Evolutionary conservation across 2,113 vertebrate genomes (phyloP).

Genomic region (Cebidichthys violaceus): DNA sequence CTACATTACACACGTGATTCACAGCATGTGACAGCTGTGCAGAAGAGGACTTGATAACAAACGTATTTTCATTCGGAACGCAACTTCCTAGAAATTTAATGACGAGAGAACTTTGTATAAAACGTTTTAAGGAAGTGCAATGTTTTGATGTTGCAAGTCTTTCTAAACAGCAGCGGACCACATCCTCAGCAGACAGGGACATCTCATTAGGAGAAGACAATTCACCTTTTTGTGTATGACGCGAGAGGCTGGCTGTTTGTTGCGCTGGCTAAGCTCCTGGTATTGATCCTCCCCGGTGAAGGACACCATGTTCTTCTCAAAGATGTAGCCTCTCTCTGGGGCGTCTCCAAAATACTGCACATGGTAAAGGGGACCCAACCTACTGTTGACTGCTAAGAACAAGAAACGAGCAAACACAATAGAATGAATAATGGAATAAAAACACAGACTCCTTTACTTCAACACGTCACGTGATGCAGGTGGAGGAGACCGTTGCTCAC

Average conservation of each 20-base stretch:
- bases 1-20: not conserved
- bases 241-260: constrained; percentile 86
- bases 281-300: constrained; percentile 93
- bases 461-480: not conserved
- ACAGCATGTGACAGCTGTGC: not conserved
- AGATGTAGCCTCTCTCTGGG: constrained; percentile 95
- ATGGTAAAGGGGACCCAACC: constrained; percentile 88
- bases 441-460: not conserved
- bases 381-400: constrained; percentile 83
- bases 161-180: not conserved
- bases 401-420: not conserved
- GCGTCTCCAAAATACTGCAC: constrained; percentile 97
- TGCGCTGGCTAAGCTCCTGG: constrained; percentile 87
- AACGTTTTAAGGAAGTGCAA: constrained; percentile 12
- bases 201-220: not conserved
- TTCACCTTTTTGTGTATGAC: constrained; percentile 90
- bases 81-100: not conserved
- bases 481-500: constrained; percentile 71
- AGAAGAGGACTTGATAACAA: not conserved
- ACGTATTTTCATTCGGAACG: not conserved
- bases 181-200: not conserved
- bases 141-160: not conserved
- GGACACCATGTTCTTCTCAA: constrained; percentile 93
- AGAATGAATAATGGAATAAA: not conserved
- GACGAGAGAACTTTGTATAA: not conserved